These are phyloP conservation scores for Chlamydotis undulata DNA, from an alignment of 2,113 vertebrate species.

Conservation along the genomic window DNA sequence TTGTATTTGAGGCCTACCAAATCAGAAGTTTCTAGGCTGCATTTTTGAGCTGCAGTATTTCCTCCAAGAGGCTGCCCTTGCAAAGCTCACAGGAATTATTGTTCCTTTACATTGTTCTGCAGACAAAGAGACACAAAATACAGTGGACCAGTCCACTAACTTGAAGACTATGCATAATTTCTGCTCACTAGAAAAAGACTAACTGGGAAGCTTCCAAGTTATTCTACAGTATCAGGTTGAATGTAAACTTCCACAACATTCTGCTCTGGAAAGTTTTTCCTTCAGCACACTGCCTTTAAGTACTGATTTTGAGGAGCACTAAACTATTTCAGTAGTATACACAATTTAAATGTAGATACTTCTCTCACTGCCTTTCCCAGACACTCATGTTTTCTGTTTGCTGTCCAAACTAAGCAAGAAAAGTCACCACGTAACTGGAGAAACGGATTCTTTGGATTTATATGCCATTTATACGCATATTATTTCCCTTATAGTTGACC, in stretches of 20 bases:
- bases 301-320: neutral
- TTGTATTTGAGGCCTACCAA: neutral
- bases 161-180: neutral
- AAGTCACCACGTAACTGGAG: neutral
- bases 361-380: neutral
- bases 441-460: neutral
- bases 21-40: neutral
- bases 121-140: neutral
- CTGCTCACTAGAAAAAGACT: neutral
- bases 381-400: neutral
- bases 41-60: neutral
- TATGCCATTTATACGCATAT: neutral
- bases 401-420: neutral
- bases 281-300: neutral
- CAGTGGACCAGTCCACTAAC: neutral
- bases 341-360: neutral
- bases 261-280: neutral
- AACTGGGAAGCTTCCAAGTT: neutral
- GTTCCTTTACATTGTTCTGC: neutral
- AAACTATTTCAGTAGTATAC: neutral
- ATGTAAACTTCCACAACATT: neutral
- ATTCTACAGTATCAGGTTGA: neutral
- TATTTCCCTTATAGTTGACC: neutral
- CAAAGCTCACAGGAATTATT: neutral
- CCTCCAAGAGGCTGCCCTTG: neutral